These are phyloP conservation scores for Strigamia crassipes DNA, from an alignment of 2,888 invertebrate species.

Conservation along the genomic window DNA sequence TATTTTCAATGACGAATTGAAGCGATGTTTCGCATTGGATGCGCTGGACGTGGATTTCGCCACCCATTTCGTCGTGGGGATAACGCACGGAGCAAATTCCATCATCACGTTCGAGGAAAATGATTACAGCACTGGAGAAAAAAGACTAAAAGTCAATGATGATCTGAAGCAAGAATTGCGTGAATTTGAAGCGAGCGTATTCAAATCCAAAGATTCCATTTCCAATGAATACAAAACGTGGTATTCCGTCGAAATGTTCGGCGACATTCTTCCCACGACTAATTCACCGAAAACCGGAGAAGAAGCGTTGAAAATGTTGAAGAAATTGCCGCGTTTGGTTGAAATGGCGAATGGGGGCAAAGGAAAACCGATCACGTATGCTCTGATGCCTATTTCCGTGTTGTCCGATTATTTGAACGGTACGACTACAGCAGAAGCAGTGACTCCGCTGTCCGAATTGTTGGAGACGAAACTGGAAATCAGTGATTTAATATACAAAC, in stretches of 20 bases:
- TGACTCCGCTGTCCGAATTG: neutral
- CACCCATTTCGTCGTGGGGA: conserved; percentile 10
- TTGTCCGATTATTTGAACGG: neutral
- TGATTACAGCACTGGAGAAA: neutral
- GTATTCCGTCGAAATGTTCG: neutral
- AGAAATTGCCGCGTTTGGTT: neutral
- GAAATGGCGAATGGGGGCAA: neutral
- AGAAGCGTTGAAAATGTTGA: neutral
- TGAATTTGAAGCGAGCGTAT: neutral
- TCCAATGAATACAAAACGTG: no score
- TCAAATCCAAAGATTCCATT: neutral
- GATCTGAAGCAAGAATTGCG: neutral
- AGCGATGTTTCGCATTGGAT: neutral
- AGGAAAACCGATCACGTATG: conserved; percentile 14
- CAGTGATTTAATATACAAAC: neutral
- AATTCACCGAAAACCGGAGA: neutral
- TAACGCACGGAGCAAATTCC: neutral
- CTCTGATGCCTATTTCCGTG: neutral
- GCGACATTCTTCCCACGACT: neutral
- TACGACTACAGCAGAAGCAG: neutral
- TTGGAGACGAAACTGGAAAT: neutral
- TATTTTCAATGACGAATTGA: neutral
- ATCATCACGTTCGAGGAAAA: neutral
- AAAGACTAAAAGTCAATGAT: neutral
- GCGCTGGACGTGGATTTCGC: neutral